A percentile compares a stretch with the other conserved stretches of the same genome.
Conservation (phyloP, 2,113 vertebrate species). For the Pseudorhombus dupliciocellatus region DNA sequence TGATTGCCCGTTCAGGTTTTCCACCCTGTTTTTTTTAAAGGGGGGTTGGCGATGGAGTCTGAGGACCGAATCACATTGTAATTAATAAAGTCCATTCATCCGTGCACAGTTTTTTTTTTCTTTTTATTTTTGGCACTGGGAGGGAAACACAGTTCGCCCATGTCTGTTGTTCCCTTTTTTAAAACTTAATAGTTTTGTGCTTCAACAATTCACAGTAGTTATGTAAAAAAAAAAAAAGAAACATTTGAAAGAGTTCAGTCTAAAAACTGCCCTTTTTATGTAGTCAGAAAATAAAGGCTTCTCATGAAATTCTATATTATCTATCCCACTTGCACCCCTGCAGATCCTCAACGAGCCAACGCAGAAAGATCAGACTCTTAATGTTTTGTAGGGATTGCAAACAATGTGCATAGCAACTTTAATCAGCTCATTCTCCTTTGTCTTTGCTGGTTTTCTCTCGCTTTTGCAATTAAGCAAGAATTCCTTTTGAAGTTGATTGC, state of each 20-base stretch:
- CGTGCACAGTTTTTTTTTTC: slow-evolving; percentile 53
- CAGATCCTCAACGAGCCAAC: slow-evolving; percentile 24
- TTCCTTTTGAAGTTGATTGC: slow-evolving; percentile 73
- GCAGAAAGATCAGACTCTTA: slow-evolving; percentile 27
- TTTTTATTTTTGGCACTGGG: slow-evolving; percentile 38
- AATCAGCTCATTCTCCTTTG: slow-evolving; percentile 56
- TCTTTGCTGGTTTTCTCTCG: slow-evolving; percentile 60
- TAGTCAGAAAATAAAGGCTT: slow-evolving; percentile 32
- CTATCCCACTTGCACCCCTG: neutral
- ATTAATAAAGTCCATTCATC: slow-evolving; percentile 74
- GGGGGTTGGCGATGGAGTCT: slow-evolving; percentile 30
- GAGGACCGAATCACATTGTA: slow-evolving; percentile 57
- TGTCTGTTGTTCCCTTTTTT: slow-evolving; percentile 50
- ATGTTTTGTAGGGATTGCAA: slow-evolving; percentile 30
- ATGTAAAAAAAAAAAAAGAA: slow-evolving; percentile 2
- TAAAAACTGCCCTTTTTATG: slow-evolving; percentile 32
- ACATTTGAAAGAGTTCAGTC: slow-evolving; percentile 32
- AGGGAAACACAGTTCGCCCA: slow-evolving; percentile 27
- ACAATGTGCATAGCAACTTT: slow-evolving; percentile 39
- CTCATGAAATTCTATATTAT: slow-evolving; percentile 34
- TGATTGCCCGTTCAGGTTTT: slow-evolving; percentile 76
- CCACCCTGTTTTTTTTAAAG: slow-evolving; percentile 65
- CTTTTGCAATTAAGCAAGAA: slow-evolving; percentile 73
- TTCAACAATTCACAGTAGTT: slow-evolving; percentile 39
- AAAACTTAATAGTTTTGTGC: slow-evolving; percentile 26